Evolutionary conservation across 2,797 vertebrate species (phyloP).

Genomic region (Erpetoichthys calabaricus): DNA sequence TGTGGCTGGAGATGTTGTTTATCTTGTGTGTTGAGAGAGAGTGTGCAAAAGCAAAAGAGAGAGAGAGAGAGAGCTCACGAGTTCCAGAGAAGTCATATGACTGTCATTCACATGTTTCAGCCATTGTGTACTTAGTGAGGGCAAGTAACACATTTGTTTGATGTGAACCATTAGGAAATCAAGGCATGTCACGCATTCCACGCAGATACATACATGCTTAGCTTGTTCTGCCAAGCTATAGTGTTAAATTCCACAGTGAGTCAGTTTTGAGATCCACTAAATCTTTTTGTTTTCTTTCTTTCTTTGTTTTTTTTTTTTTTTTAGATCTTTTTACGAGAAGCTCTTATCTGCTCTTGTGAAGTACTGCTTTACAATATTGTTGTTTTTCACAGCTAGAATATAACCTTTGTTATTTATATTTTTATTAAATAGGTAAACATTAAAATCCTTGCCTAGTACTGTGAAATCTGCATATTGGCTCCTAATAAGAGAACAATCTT

Average conservation of each 20-base stretch:
- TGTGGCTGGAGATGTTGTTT: constrained; percentile 44
- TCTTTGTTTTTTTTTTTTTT: no score
- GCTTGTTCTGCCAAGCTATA: no score
- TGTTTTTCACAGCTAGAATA: no score
- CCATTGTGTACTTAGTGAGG: constrained; percentile 45
- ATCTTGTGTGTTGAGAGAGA: constrained; percentile 31
- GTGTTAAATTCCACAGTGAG: background rate
- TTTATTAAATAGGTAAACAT: no score
- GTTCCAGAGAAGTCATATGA: constrained; percentile 73
- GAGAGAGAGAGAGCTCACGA: constrained; percentile 62
- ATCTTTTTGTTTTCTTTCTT: background rate
- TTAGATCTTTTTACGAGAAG: no score
- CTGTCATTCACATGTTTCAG: constrained; percentile 61
- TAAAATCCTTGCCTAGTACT: no score
- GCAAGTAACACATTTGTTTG: constrained; percentile 29
- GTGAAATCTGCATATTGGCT: no score
- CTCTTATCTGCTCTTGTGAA: no score
- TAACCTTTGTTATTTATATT: no score
- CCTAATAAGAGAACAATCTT: no score
- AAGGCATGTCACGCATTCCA: constrained; percentile 19
- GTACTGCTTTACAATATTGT: no score
- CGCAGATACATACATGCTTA: constrained; percentile 5
- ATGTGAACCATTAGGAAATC: constrained; percentile 34
- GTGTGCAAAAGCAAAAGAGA: constrained; percentile 20
- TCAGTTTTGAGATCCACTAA: background rate